Evolutionary conservation across 2,797 vertebrate genomes (phyloP).

Genomic region (Tadarida brasiliensis): DNA sequence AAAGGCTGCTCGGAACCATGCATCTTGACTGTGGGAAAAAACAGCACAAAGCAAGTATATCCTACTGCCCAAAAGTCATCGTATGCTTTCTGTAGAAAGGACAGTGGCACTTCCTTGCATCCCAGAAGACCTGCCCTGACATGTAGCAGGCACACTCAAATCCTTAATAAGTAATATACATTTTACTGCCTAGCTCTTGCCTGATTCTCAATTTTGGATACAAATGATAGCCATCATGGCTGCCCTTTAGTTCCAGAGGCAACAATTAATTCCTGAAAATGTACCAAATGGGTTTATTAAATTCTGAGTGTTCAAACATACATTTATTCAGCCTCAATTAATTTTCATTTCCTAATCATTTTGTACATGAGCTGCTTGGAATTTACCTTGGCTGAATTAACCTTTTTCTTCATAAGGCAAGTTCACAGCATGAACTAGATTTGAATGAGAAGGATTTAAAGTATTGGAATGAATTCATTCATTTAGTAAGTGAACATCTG

Average conservation of each 20-base stretch:
- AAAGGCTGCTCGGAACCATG: constrained; percentile 61
- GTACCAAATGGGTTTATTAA: constrained; percentile 45
- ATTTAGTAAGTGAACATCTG: constrained; percentile 18
- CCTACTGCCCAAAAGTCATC: background rate
- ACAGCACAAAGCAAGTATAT: constrained; percentile 35
- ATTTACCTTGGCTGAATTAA: constrained; percentile 57
- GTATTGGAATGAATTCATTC: background rate
- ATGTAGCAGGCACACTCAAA: background rate
- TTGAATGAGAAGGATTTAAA: constrained; percentile 33
- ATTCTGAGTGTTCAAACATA: constrained; percentile 18
- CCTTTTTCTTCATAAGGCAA: constrained; percentile 40
- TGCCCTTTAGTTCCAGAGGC: constrained; percentile 31
- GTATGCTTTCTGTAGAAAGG: constrained; percentile 35
- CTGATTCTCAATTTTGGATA: background rate
- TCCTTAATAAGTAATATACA: background rate
- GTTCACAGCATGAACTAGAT: constrained; percentile 25
- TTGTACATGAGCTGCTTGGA: constrained; percentile 31
- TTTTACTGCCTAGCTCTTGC: background rate
- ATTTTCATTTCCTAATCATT: constrained; percentile 66
- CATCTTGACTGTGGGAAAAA: constrained; percentile 56
- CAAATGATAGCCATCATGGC: constrained; percentile 12
- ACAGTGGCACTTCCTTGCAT: background rate
- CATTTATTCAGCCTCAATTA: background rate
- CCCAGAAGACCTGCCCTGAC: background rate
- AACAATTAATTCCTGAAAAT: constrained; percentile 43